Percentiles rank a stretch among this genome's conserved stretches.
Evolutionary conservation across 2,113 vertebrate species (phyloP).

Genomic region (Poeciliopsis turrubarensis): DNA sequence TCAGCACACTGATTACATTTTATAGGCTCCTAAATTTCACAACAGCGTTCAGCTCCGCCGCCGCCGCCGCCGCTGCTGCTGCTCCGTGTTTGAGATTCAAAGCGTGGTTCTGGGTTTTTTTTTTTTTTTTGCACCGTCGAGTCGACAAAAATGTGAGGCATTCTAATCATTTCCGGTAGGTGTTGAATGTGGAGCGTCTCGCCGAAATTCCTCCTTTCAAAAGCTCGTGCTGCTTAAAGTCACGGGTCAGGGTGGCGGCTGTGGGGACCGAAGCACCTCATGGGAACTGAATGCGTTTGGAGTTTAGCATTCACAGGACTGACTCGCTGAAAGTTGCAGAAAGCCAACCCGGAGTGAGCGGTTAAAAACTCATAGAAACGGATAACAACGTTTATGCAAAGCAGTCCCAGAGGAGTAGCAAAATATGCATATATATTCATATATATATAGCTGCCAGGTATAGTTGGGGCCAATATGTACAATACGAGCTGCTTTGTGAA

Average conservation of each 20-base stretch:
- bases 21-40: slow-evolving; percentile 57
- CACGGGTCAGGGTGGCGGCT: slow-evolving; percentile 23
- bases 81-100: slow-evolving; percentile 14
- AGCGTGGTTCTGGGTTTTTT: slow-evolving; percentile 7
- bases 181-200: slow-evolving; percentile 74
- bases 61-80: slow-evolving; percentile 1
- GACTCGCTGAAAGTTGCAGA: not conserved
- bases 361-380: not conserved
- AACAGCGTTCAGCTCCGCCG: slow-evolving; percentile 24
- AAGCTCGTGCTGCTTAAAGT: slow-evolving; percentile 50
- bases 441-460: not conserved
- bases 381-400: not conserved
- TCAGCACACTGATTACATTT: slow-evolving; percentile 68
- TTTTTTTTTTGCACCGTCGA: slow-evolving; percentile 22
- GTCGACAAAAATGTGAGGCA: slow-evolving; percentile 27
- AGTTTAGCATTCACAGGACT: not conserved
- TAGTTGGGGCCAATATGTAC: not conserved
- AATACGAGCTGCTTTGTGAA: slow-evolving; percentile 6
- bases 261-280: slow-evolving; percentile 27
- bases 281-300: not conserved
- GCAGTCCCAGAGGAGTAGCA: not conserved
- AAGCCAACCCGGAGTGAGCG: not conserved
- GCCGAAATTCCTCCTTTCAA: slow-evolving; percentile 69
- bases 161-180: slow-evolving; percentile 58
- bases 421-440: not conserved